These are phyloP conservation scores for Pachyuromys duprasi DNA, from an alignment of 2,797 vertebrate species.

Conservation along the genomic window DNA sequence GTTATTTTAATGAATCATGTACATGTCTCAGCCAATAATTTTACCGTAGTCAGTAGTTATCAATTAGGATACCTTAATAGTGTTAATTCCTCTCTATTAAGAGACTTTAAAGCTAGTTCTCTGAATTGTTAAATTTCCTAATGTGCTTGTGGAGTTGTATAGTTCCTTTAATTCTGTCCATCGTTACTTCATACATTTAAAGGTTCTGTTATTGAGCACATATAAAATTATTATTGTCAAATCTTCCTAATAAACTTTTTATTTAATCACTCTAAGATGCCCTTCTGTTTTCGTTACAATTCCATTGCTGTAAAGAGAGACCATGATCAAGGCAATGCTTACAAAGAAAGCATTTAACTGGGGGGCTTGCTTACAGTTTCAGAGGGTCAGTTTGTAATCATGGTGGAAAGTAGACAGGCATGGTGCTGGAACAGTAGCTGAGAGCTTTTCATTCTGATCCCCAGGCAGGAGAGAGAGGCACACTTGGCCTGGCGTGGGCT, in stretches of 20 bases:
- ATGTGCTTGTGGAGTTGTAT: not conserved
- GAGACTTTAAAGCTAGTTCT: not conserved
- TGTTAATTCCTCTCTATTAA: not conserved
- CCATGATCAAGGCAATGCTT: not conserved
- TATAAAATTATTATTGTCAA: constrained; percentile 29
- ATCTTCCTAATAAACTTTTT: constrained; percentile 44
- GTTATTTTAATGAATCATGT: constrained; percentile 16
- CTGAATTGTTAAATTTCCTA: constrained; percentile 40
- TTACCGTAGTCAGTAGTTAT: constrained; percentile 14
- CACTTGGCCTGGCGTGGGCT: not conserved
- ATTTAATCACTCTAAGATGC: constrained; percentile 37
- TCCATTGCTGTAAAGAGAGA: not conserved
- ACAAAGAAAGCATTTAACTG: not conserved
- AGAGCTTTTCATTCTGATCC: not conserved
- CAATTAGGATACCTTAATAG: not conserved
- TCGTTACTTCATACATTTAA: constrained; percentile 43
- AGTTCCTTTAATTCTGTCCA: constrained; percentile 16
- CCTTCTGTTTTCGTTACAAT: not conserved
- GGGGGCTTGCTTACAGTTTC: not conserved
- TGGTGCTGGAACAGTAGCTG: not conserved
- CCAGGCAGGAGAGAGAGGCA: not conserved
- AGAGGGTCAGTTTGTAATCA: not conserved
- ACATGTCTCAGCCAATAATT: not conserved
- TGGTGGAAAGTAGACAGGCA: not conserved
- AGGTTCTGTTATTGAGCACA: not conserved